Base-by-base conservation (phyloP, 2,888 invertebrate genomes). In the Thecocarcelia acutangulata region DNA sequence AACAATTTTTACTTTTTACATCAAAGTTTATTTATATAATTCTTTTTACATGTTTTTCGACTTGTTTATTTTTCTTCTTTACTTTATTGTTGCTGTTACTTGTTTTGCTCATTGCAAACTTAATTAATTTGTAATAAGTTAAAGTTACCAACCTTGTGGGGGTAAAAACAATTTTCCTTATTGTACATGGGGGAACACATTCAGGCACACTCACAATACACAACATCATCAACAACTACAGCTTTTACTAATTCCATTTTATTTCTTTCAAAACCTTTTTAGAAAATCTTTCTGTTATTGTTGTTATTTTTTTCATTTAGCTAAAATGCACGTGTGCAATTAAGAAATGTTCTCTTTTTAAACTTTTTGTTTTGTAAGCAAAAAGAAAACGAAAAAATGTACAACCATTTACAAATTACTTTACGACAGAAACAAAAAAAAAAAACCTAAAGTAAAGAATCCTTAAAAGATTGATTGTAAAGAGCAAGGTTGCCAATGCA, bases 391-490 rank as follows among this genome's bases (percentile, higher is more conserved):
- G 17, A 42, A 17, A 64, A 33, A 58, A 56, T 19, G 58, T 15
- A 72, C 33, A 74, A 66, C 59, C 74, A 78, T 74, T 82, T 78
- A 82, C 82, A 82, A 82, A 78, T 78, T 78, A 69, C 77, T 82
- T 74, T 78, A 74, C 77, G 52, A 74, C 82, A 77, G 33, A 64
- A 64, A 74, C n/a, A 24, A 3, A 33, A 33, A 33, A 8, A 33
- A 33, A 33, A 9, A 33, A 63, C 40, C 61, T 69, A 74, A 77
- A 78, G 37, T 54, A 70, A 50, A 37, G 77, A 82, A 74, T 74
- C 74, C 78, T 66, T 66, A 70, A 63, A 78, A 82, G 77, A 82
- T 82, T 82, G 82, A 82, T 59, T 82, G 61, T 33, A 44, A 64
- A 33, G 50, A 63, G 52, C 37, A 70, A 69, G 48, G 52, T 78